Percentiles rank a stretch among this genome's conserved stretches.
Conservation (phyloP, 2,113 vertebrate genomes). For the Sarotherodon lohbergeri region DNA sequence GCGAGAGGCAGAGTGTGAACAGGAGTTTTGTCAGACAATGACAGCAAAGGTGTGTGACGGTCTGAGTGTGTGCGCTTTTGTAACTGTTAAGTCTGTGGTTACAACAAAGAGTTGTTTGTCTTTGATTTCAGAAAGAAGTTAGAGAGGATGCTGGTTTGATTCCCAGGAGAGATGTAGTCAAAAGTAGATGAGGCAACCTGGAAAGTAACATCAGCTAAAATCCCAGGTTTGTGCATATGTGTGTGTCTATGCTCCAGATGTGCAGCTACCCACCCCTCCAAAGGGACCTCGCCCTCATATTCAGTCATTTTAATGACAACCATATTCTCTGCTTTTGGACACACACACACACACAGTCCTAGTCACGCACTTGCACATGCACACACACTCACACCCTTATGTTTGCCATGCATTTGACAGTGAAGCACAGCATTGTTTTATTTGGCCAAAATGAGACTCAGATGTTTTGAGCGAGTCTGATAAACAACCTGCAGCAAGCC, state of each 20-base stretch:
- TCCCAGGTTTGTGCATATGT: not conserved
- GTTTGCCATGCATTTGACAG: slow-evolving; percentile 50
- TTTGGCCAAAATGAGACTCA: slow-evolving; percentile 58
- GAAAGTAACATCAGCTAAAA: not conserved
- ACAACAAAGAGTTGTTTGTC: not conserved
- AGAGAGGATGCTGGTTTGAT: not conserved
- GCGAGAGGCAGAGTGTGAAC: not conserved
- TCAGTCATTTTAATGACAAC: slow-evolving; percentile 66
- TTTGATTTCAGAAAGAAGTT: not conserved
- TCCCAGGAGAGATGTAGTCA: not conserved
- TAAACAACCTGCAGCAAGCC: slow-evolving; percentile 61
- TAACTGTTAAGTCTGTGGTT: not conserved
- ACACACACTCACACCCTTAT: slow-evolving; percentile 22
- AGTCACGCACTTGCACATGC: not conserved
- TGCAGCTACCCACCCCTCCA: slow-evolving; percentile 24
- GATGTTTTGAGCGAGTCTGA: slow-evolving; percentile 49
- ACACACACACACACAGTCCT: not conserved
- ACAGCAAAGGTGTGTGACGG: slow-evolving; percentile 2
- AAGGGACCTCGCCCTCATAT: slow-evolving; percentile 46
- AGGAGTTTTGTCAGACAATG: not conserved
- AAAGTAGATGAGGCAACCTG: not conserved
- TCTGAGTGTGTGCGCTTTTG: not conserved
- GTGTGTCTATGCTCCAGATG: not conserved
- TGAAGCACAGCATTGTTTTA: slow-evolving; percentile 55
- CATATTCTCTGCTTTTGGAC: slow-evolving; percentile 46